phyloP scores from a whole-genome alignment of 2,888 invertebrate genomes.

The Perizoma affinitatum region DNA sequence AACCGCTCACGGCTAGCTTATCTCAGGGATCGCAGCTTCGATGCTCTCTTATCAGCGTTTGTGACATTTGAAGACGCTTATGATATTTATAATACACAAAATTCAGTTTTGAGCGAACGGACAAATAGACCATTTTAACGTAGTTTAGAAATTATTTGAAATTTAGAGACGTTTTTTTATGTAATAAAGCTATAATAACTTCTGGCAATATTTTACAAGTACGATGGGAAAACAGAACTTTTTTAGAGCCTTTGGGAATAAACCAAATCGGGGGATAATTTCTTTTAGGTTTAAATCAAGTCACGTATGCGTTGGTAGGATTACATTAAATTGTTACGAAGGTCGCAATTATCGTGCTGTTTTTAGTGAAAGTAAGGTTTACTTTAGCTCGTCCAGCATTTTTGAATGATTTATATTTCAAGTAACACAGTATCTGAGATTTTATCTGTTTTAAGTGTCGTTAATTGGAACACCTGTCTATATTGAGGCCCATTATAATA shows the following conservation, averaged over 20 bases:
- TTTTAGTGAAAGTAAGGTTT: slow-evolving; percentile 34
- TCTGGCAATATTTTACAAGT: too few relatives aligned
- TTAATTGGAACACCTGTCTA: slow-evolving; percentile 34
- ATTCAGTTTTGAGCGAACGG: too few relatives aligned
- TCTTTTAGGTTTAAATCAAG: slow-evolving; percentile 64
- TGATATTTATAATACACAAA: too few relatives aligned
- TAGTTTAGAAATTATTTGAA: too few relatives aligned
- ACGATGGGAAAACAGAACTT: too few relatives aligned
- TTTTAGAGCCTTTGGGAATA: slow-evolving; percentile 8
- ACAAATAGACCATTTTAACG: too few relatives aligned
- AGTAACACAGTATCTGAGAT: slow-evolving; percentile 27
- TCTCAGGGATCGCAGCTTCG: too few relatives aligned
- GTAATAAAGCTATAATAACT: too few relatives aligned
- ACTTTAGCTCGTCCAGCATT: slow-evolving; percentile 25
- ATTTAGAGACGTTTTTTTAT: too few relatives aligned
- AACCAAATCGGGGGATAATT: slow-evolving; percentile 13
- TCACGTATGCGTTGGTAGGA: slow-evolving; percentile 24
- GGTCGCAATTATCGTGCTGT: slow-evolving; percentile 44
- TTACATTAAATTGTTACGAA: slow-evolving; percentile 57
- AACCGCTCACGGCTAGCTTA: too few relatives aligned
- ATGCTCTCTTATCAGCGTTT: too few relatives aligned
- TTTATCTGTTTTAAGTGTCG: slow-evolving; percentile 34
- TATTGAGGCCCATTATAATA: slow-evolving; percentile 19
- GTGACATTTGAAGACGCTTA: too few relatives aligned
- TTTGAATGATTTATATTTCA: slow-evolving; percentile 29